phyloP scores from a whole-genome alignment of 2,797 vertebrate species.

The Amblyraja radiata region DNA sequence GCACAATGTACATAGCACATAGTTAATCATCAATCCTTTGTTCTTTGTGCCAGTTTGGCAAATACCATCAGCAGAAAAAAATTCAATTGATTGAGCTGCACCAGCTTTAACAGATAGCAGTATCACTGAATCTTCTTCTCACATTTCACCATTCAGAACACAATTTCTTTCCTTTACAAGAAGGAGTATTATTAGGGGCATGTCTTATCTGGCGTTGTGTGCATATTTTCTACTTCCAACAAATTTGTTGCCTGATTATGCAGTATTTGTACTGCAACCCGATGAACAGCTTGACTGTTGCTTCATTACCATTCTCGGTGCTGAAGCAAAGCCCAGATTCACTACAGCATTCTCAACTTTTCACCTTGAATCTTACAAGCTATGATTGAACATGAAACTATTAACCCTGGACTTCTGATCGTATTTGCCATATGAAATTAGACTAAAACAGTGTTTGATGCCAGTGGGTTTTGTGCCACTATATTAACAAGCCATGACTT shows the following conservation, averaged over 20 bases:
- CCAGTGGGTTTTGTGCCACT: slow-evolving; percentile 37
- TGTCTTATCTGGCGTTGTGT: slow-evolving; percentile 13
- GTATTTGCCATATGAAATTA: slow-evolving; percentile 38
- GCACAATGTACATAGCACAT: neutral
- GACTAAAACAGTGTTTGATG: slow-evolving; percentile 38
- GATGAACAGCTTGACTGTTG: slow-evolving; percentile 13
- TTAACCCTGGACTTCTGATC: slow-evolving; percentile 36
- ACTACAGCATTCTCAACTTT: slow-evolving; percentile 34
- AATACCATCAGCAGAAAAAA: slow-evolving; percentile 8
- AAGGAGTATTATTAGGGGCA: slow-evolving; percentile 1
- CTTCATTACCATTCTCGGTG: slow-evolving; percentile 7
- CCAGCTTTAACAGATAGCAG: slow-evolving; percentile 14
- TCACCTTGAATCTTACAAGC: slow-evolving; percentile 38
- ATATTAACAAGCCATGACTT: slow-evolving; percentile 39
- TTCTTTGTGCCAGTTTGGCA: neutral
- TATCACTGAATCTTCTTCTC: neutral
- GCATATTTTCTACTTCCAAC: slow-evolving; percentile 17
- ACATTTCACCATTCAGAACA: slow-evolving; percentile 1
- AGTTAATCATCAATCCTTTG: neutral
- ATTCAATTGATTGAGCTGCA: neutral
- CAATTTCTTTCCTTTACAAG: neutral
- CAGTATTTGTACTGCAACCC: neutral
- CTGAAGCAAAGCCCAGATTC: slow-evolving; percentile 32
- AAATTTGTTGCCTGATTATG: neutral
- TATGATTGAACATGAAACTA: slow-evolving; percentile 38